Evolutionary conservation across 2,113 vertebrate species (phyloP), one percentile per base, ranked within the genome.

Genomic region (Zosterops lateralis): DNA sequence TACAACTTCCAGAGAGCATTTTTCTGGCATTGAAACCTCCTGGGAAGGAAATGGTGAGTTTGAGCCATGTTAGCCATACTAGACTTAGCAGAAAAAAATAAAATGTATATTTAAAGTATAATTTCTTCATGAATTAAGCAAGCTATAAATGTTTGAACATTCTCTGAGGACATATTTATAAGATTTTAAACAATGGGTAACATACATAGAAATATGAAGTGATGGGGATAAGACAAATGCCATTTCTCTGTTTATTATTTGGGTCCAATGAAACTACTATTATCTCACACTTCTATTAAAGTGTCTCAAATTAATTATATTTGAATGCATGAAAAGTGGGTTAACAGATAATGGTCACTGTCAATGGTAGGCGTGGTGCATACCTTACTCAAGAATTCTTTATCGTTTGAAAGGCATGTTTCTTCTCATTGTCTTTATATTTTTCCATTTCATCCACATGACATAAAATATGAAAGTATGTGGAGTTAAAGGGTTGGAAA

Each of bases 81-180:
- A 83, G 32, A 61, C 19, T 78, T 14, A 32, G 22, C 40, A 73
- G 42, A n/a, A 26, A 18, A 0, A 64, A n/a, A 26, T 26, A 26
- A 32, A 57, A 18, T 0, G 3, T 18, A 22, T 78, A 84, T 84
- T 86, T 77, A 91, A 91, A 89, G n/a, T 20, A 26, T 84, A 79
- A 80, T 72, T 84, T 93, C 32, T 92, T 89, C 81, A 93, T 77
- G 31, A 94, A 77, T 94, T 94, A 80, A 87, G 84, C n/a, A 80
- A n/a, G 2, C 11, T 68, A 78, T 85, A 95, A 94, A 93, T 58
- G 42, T 93, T 87, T 80, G 50, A 96, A 75, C 2, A 6, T 10
- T 93, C 44, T 67, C 90, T 45, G 53, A 75, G 50, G 50, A 56
- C 80, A 51, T 75, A 62, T 93, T 77, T 57, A 17, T 84, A 94